Evolutionary conservation across 1,140 invertebrate genomes (phyloP), one percentile per base, ranked within the genome.

Genomic region (Samia ricini): DNA sequence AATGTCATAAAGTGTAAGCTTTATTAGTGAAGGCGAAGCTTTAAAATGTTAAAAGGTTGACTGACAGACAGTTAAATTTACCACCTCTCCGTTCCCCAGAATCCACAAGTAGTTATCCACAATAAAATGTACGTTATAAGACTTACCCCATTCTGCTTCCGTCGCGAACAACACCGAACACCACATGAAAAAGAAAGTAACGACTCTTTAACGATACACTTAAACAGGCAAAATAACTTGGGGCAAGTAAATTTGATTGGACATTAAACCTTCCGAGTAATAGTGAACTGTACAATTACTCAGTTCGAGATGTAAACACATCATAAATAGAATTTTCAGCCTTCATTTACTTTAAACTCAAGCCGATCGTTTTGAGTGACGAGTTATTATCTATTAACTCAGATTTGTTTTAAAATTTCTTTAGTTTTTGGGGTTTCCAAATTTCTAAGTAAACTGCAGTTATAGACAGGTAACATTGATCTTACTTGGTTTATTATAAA

Each of bases 131-230:
- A 42, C 33, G 33, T 42, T 42, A n/a, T n/a, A n/a, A 83, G 79
- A 91, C 91, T 91, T 85, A 92, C 91, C 88, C 91, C 91, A 84
- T 91, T 91, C 91, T 91, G 74, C 66, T 76, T 64, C 69, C 65
- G 70, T 67, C 72, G 61, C 49, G 62, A 66, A 61, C 68, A 51
- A 61, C 60, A 52, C 62, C 67, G 67, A 68, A 66, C 85, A 67
- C 71, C 82, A 81, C 85, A 88, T 86, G 83, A 82, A 86, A 88
- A 80, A 80, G 66, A 79, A 67, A 70, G 68, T 73, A 82, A 81
- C 69, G 72, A 77, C 78, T 72, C 51, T 81, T 85, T 85, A 85
- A 87, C 75, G 72, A 77, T 69, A 81, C 70, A 61, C 74, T 83
- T 77, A 84, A 81, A 66, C 69, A 62, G 72, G 62, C 70, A 71